A percentile compares a stretch with the other conserved stretches of the same genome.
Conservation (phyloP, 2,113 vertebrate genomes). For the Arothron firmamentum region DNA sequence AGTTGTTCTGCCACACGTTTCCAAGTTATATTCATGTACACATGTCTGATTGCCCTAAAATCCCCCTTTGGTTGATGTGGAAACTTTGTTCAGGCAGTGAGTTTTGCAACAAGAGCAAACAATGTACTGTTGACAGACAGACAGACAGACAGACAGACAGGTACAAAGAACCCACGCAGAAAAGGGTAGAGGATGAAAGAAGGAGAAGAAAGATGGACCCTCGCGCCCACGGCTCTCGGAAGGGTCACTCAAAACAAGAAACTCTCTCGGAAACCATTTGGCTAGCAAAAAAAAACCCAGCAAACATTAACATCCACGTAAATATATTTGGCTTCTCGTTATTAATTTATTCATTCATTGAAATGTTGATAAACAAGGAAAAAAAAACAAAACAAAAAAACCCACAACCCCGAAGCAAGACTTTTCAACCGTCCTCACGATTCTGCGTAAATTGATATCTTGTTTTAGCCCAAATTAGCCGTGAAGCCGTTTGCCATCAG, state of each 20-base stretch:
- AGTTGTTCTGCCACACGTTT: constrained; percentile 39
- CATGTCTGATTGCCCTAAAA: constrained; percentile 49
- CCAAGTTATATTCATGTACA: constrained; percentile 46
- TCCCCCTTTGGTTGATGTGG: constrained; percentile 51
- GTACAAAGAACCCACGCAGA: constrained; percentile 54
- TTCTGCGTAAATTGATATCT: background rate
- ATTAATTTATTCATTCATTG: constrained; percentile 72
- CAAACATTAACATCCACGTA: constrained; percentile 68
- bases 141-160: constrained; percentile 51
- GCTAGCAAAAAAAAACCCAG: constrained; percentile 55
- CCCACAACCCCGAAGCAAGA: constrained; percentile 48
- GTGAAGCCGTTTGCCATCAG: constrained; percentile 6
- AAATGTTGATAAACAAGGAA: constrained; percentile 43
- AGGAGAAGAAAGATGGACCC: constrained; percentile 56
- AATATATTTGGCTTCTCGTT: constrained; percentile 78
- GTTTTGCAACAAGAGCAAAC: constrained; percentile 65
- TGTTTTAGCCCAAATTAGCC: constrained; percentile 23
- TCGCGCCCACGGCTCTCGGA: constrained; percentile 66
- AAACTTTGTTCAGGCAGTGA: constrained; percentile 60
- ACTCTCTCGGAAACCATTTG: constrained; percentile 42
- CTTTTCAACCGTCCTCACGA: constrained; percentile 29
- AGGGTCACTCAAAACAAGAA: constrained; percentile 63
- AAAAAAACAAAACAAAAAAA: constrained; percentile 16
- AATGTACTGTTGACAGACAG: constrained; percentile 53
- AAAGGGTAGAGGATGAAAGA: constrained; percentile 44